phyloP scores from a whole-genome alignment of 1,140 invertebrate genomes.

The Plectus sambesii region DNA sequence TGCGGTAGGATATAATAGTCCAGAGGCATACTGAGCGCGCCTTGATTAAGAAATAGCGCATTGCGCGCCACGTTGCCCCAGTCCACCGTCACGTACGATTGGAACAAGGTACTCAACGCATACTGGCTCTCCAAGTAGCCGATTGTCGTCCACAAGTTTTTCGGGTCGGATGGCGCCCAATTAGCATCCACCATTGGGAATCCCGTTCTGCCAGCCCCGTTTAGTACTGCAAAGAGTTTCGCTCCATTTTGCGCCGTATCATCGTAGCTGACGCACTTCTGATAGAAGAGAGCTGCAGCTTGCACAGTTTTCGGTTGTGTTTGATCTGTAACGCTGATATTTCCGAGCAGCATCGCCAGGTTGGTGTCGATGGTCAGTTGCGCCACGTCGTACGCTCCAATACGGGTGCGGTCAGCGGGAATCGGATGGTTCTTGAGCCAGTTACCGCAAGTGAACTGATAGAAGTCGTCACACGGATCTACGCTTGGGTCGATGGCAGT shows the following conservation, averaged over 20 bases:
- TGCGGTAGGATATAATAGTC: constrained; percentile 32
- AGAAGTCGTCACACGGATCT: constrained; percentile 54
- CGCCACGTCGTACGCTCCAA: constrained; percentile 29
- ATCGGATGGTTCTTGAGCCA: constrained; percentile 50
- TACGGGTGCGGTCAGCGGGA: constrained; percentile 21
- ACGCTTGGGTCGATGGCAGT: constrained; percentile 49
- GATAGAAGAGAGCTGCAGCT: too few relatives aligned
- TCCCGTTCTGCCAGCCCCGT: too few relatives aligned
- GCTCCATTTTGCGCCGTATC: too few relatives aligned
- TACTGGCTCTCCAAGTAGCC: constrained; percentile 14
- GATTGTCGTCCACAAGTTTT: constrained; percentile 13
- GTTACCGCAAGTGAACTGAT: constrained; percentile 53
- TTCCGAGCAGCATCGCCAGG: too few relatives aligned
- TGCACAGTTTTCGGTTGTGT: too few relatives aligned
- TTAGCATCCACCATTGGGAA: constrained; percentile 4
- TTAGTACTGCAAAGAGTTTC: too few relatives aligned
- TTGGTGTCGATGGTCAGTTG: constrained; percentile 23
- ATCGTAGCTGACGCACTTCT: too few relatives aligned
- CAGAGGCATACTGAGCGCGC: constrained; percentile 16
- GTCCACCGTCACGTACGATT: constrained; percentile 22
- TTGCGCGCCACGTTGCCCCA: constrained; percentile 18
- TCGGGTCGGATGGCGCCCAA: constrained; percentile 9
- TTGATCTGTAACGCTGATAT: too few relatives aligned
- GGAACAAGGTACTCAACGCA: constrained; percentile 21
- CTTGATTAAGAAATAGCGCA: constrained; percentile 31